Percentiles rank a stretch among this genome's conserved stretches.
Evolutionary conservation across 2,888 invertebrate species (phyloP).

Genomic region (Drosophila niveifrons): DNA sequence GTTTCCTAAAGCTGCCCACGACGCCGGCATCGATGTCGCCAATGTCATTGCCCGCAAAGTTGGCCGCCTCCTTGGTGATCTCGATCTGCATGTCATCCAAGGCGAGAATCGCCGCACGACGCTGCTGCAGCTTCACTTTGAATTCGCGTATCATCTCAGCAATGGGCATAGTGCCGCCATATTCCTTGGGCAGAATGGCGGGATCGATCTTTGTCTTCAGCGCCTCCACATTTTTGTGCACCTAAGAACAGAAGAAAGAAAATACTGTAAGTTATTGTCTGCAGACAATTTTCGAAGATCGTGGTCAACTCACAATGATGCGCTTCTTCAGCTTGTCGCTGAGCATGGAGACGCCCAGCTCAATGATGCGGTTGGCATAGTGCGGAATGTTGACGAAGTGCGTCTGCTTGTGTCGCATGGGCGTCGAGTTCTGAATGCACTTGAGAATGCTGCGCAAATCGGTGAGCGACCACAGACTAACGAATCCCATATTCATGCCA

Average conservation of each 20-base stretch:
- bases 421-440: conserved; percentile 90
- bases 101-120: conserved; percentile 89
- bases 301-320: conserved; percentile 89
- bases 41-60: conserved; percentile 87
- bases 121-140: conserved; percentile 88
- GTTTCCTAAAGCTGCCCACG: conserved; percentile 93
- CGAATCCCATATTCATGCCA: conserved; percentile 93
- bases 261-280: not conserved
- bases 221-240: conserved; percentile 91
- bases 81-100: conserved; percentile 92
- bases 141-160: conserved; percentile 92
- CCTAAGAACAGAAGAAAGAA: conserved; percentile 68
- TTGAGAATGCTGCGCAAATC: conserved; percentile 92
- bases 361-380: conserved; percentile 92
- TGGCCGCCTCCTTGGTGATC: conserved; percentile 86
- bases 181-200: conserved; percentile 93
- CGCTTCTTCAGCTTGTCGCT: conserved; percentile 94
- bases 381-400: conserved; percentile 94
- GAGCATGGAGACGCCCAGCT: conserved; percentile 92
- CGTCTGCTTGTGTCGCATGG: conserved; percentile 95
- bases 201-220: conserved; percentile 90
- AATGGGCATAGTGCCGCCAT: conserved; percentile 93
- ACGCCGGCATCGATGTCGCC: conserved; percentile 90
- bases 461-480: conserved; percentile 92
- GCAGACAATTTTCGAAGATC: not conserved